Evolutionary conservation across 2,113 vertebrate genomes (phyloP), one percentile per base, ranked within the genome.

Genomic region (Odontophorus gujanensis): DNA sequence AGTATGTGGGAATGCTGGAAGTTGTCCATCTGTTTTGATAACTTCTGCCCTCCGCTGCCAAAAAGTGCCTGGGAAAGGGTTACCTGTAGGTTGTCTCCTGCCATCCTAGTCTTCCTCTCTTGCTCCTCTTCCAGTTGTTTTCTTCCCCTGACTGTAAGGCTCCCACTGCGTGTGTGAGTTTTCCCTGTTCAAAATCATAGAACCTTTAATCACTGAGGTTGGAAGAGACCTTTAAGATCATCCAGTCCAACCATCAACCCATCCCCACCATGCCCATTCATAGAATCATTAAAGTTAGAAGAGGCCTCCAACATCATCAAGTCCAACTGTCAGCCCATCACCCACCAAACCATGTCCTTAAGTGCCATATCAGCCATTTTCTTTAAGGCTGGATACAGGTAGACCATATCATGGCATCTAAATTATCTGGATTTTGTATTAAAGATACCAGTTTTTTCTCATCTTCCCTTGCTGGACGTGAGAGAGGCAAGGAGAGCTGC

Each of bases 11-110:
- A 85, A 50, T 43, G 8, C 21, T 58, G 84, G 43, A 59, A 47
- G 9, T 58, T 5, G 0, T 32, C 47, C 5, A 0, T 16, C 13
- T 77, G 20, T 30, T 51, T 53, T 53, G 51, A 53, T 53, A 53
- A 28, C 26, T 28, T 53, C 12, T 19, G 20, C 26, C 22, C 17
- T 30, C 61, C n/a, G 24, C 24, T 47, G 36, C 11, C 32, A 59
- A 25, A 7, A 17, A 38, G 6, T 14, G 7, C 34, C 21, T 68
- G 43, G 34, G 34, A 61, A 38, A 36, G 50, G 13, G 14, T 65
- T 71, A 20, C 50, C 18, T 77, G n/a, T 14, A 66, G 30, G 9
- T 43, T 50, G 68, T 83, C 43, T 79, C 67, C 30, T 45, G 7
- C 30, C 48, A 42, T 30, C 59, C 65, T 30, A 1, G 13, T 53